Evolutionary conservation across 1,140 invertebrate genomes (phyloP), one percentile per base, ranked within the genome.

Genomic region (Megalonaias nervosa): DNA sequence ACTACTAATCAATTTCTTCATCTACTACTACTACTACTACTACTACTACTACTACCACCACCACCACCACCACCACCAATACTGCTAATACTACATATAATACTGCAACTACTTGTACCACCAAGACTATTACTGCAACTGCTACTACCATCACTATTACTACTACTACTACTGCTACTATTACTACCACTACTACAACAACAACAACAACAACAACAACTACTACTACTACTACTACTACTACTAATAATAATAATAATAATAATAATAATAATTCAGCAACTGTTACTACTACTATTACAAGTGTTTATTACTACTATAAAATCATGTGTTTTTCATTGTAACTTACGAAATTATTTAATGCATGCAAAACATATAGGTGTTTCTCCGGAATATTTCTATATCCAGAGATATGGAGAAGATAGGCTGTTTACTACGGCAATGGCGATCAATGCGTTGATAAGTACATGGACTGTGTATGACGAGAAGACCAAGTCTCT

Each of bases 211-310:
- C 12, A 96, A 94, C 82, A 96, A 93, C 88, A 93, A 93, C 95
- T 96, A 73, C 92, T 96, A 95, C 81, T 93, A 92, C 13, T 96
- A 94, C 82, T 96, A 93, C 88, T 93, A 93, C 95, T 96, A 70
- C 92, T 96, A 95, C 81, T 93, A 92, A 12, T 96, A 94, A 81
- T 96, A 93, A 88, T 93, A 93, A 95, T 96, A 70, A 92, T 96
- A 95, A 80, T 93, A 91, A 9, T 96, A 94, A 81, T 96, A 93
- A 88, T 93, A 93, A 95, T 96, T 70, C 92, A 96, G 95, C 81
- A 93, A 91, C 13, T 96, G 94, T 82, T 96, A 93, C 89, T 66
- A 65, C 59, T 64, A 71, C 65, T 77, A 70, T 81, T 93, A 91
- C 14, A 96, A 94, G 81, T 96, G 93, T 89, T 93, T 93, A 95